These are phyloP conservation scores for Stramonita haemastoma DNA, from an alignment of 2,888 invertebrate genomes.

Conservation along the genomic window DNA sequence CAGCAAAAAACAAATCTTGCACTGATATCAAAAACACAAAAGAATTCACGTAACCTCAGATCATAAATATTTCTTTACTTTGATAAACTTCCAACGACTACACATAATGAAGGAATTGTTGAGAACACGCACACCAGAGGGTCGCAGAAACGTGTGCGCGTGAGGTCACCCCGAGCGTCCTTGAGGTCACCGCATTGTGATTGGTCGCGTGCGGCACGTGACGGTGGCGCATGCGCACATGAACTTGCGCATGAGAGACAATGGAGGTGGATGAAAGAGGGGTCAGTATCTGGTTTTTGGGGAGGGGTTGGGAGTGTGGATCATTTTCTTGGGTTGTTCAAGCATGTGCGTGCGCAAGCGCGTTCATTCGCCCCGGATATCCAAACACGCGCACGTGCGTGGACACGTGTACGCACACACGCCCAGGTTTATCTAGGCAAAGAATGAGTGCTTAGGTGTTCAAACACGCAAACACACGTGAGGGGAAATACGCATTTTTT, in stretches of 20 bases:
- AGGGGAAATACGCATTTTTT: too few relatives aligned
- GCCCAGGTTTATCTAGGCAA: not conserved
- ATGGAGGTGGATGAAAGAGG: not conserved
- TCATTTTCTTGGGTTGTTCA: not conserved
- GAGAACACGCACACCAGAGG: not conserved
- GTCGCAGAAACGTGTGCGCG: not conserved
- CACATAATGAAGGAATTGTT: not conserved
- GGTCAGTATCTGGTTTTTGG: not conserved
- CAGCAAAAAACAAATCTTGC: not conserved
- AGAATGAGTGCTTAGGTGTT: not conserved
- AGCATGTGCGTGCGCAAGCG: not conserved
- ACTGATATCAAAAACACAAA: too few relatives aligned
- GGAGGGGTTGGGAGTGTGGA: too few relatives aligned
- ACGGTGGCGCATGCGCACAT: not conserved
- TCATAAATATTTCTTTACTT: too few relatives aligned
- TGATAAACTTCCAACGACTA: too few relatives aligned
- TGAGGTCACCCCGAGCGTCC: conserved; percentile 10
- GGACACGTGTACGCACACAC: not conserved
- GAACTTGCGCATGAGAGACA: not conserved
- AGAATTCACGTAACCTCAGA: too few relatives aligned
- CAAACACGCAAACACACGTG: conserved; percentile 1
- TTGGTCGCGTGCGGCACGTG: conserved; percentile 17
- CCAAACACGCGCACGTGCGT: not conserved
- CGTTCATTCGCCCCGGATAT: not conserved
- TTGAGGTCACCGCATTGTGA: not conserved